These are phyloP conservation scores for Pterostichus niger DNA, from an alignment of 2,888 invertebrate genomes.

Conservation along the genomic window DNA sequence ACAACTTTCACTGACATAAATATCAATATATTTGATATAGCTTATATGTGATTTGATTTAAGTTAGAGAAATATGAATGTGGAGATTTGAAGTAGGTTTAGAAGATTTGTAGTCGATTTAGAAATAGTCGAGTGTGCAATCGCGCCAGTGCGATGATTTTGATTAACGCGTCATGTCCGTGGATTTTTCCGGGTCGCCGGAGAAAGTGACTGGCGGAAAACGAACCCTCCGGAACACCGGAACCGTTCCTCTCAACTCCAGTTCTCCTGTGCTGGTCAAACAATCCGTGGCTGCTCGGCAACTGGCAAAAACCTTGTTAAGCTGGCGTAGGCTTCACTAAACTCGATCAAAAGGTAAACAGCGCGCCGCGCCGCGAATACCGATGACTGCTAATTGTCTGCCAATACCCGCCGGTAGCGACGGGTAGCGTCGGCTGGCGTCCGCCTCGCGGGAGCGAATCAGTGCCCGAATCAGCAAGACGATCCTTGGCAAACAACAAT, in stretches of 20 bases:
- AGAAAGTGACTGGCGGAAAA: slow-evolving; percentile 69
- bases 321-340: slow-evolving; percentile 68
- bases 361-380: slow-evolving; percentile 75
- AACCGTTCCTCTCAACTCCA: slow-evolving; percentile 68
- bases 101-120: too few species aligned
- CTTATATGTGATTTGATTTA: too few species aligned
- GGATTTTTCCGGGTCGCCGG: slow-evolving; percentile 70
- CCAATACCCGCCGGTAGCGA: slow-evolving; percentile 74
- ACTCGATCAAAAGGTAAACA: slow-evolving; percentile 77
- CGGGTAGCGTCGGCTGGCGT: slow-evolving; percentile 69
- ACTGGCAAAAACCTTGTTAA: slow-evolving; percentile 71
- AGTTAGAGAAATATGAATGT: too few species aligned
- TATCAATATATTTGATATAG: too few species aligned
- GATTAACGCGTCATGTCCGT: slow-evolving; percentile 40
- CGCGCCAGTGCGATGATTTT: slow-evolving; percentile 61
- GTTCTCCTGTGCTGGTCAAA: slow-evolving; percentile 51
- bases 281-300: slow-evolving; percentile 25
- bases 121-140: too few species aligned
- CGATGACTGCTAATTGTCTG: slow-evolving; percentile 77
- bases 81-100: too few species aligned
- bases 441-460: slow-evolving; percentile 67
- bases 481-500: slow-evolving; percentile 76
- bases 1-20: too few species aligned
- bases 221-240: slow-evolving; percentile 71
- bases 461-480: slow-evolving; percentile 73